phyloP scores from a whole-genome alignment of 2,113 vertebrate species.

The Myiozetetes cayanensis region DNA sequence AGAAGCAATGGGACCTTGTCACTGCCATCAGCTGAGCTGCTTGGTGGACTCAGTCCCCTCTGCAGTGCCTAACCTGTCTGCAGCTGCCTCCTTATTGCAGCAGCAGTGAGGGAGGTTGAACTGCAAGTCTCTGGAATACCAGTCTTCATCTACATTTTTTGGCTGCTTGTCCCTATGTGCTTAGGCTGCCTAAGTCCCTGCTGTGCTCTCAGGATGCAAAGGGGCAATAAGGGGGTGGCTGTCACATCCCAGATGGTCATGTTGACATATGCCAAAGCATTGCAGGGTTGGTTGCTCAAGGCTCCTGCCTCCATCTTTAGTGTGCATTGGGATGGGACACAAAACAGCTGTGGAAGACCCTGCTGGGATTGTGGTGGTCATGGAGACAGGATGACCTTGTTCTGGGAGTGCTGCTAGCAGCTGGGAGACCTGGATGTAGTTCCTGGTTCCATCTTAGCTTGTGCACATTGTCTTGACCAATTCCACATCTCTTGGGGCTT shows the following conservation, averaged over 20 bases:
- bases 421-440: background rate
- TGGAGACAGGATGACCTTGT: background rate
- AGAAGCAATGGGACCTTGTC: background rate
- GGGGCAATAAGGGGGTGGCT: background rate
- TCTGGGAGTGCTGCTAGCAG: background rate
- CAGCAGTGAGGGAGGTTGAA: background rate
- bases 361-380: background rate
- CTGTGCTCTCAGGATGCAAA: background rate
- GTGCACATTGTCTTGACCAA: accelerated
- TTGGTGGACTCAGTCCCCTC: background rate
- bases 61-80: background rate
- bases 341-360: background rate
- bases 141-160: background rate
- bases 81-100: background rate
- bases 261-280: background rate
- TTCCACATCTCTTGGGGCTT: background rate
- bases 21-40: background rate
- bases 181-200: background rate
- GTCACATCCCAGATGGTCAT: background rate
- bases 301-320: background rate
- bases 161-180: background rate
- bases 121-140: background rate
- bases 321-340: background rate
- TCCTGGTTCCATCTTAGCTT: background rate
- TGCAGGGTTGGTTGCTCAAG: background rate